phyloP scores from a whole-genome alignment of 2,797 vertebrate species.

The Tokudaia muenninki region DNA sequence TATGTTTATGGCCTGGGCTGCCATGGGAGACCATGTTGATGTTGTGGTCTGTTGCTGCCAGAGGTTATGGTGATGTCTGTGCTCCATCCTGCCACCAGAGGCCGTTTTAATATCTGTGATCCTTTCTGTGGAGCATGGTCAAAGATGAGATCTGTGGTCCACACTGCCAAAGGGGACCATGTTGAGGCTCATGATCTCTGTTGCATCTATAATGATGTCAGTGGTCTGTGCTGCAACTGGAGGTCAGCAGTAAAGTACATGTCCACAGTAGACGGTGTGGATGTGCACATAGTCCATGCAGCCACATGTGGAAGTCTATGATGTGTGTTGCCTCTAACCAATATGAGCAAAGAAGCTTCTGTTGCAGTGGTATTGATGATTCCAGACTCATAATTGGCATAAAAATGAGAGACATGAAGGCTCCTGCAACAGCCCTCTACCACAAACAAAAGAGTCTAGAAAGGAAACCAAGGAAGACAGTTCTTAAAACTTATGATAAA shows the following conservation, averaged over 20 bases:
- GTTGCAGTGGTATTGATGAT: not conserved
- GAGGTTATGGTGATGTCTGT: not conserved
- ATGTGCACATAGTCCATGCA: not conserved
- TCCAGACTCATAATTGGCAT: not conserved
- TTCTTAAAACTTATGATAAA: not conserved
- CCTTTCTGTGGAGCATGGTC: no score
- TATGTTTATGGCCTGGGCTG: not conserved
- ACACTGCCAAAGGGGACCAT: not conserved
- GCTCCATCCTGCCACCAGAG: not conserved
- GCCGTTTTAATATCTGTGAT: no score
- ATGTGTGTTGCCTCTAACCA: not conserved
- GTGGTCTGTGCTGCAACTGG: not conserved
- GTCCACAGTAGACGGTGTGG: no score
- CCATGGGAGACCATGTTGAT: not conserved
- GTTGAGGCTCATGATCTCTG: not conserved
- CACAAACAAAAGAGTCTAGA: not conserved
- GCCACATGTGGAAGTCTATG: not conserved
- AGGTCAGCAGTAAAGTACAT: not conserved
- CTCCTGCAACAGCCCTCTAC: not conserved
- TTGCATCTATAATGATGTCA: not conserved
- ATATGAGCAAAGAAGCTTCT: not conserved
- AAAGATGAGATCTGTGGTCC: no score
- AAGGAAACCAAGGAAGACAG: not conserved
- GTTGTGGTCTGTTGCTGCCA: not conserved
- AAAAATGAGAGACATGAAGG: not conserved